These are phyloP conservation scores for Eledona agricola DNA, from an alignment of 2,888 invertebrate genomes.

Conservation along the genomic window DNA sequence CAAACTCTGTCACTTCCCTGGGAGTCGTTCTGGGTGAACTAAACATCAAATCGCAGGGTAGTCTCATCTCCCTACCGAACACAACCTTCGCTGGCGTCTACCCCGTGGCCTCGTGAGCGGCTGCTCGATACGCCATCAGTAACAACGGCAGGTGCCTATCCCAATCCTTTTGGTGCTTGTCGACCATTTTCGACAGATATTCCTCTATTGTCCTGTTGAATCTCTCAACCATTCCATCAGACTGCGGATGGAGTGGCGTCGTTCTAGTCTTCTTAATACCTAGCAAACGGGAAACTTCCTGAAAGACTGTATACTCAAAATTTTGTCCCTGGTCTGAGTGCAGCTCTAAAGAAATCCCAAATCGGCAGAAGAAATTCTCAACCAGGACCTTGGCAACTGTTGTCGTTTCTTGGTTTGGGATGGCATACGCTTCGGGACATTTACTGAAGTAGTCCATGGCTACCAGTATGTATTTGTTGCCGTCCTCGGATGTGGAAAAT, in stretches of 20 bases:
- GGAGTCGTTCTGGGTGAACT: no score
- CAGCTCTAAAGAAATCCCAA: conserved; percentile 39
- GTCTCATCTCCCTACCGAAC: no score
- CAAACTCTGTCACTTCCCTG: no score
- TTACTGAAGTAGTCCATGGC: conserved; percentile 15
- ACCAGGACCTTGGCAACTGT: conserved; percentile 47
- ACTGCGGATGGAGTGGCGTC: conserved; percentile 49
- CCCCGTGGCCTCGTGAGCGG: no score
- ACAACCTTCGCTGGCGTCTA: no score
- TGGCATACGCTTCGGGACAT: conserved; percentile 38
- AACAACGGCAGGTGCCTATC: no score
- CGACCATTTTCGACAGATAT: no score
- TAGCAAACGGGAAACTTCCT: conserved; percentile 41
- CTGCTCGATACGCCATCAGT: no score
- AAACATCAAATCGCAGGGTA: no score
- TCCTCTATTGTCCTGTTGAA: conserved; percentile 34
- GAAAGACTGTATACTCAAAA: conserved; percentile 46
- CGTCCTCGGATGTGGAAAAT: conserved; percentile 36
- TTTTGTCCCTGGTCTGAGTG: conserved; percentile 50
- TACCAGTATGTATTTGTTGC: conserved; percentile 13
- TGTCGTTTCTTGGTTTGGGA: conserved; percentile 47
- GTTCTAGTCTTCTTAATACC: conserved; percentile 46
- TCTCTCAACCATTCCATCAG: conserved; percentile 49
- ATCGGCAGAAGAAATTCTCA: conserved; percentile 38
- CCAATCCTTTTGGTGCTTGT: no score